Evolutionary conservation across 2,797 vertebrate genomes (phyloP).

Genomic region (Crenichthys baileyi): DNA sequence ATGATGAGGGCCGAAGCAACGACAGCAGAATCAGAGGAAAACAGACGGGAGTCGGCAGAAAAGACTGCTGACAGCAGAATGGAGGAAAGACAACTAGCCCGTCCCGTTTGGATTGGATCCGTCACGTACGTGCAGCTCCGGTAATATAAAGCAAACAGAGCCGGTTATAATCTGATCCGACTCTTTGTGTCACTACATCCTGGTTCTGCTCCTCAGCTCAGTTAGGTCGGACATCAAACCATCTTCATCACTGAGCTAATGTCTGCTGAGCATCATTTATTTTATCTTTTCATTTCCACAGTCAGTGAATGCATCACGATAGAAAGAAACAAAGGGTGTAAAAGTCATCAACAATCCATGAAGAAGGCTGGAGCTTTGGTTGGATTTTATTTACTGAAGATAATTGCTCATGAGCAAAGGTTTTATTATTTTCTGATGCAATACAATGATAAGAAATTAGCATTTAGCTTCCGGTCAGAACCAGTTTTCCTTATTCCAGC

Average conservation of each 20-base stretch:
- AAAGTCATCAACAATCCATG: neutral
- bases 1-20: neutral
- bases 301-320: neutral
- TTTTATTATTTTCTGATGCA: neutral
- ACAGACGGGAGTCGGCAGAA: neutral
- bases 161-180: neutral
- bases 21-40: too few relatives aligned
- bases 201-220: conserved; percentile 1
- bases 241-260: neutral
- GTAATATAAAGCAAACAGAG: neutral
- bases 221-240: neutral
- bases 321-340: neutral
- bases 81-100: neutral
- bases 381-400: too few relatives aligned
- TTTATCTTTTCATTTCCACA: neutral
- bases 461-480: too few relatives aligned
- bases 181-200: neutral
- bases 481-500: neutral
- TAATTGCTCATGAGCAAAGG: too few relatives aligned
- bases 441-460: too few relatives aligned
- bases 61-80: neutral
- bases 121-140: neutral
- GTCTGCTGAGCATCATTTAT: neutral
- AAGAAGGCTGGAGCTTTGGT: neutral
- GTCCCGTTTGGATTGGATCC: neutral